Evolutionary conservation across 1,140 invertebrate species (phyloP).

Genomic region (Heliconius melpomene): DNA sequence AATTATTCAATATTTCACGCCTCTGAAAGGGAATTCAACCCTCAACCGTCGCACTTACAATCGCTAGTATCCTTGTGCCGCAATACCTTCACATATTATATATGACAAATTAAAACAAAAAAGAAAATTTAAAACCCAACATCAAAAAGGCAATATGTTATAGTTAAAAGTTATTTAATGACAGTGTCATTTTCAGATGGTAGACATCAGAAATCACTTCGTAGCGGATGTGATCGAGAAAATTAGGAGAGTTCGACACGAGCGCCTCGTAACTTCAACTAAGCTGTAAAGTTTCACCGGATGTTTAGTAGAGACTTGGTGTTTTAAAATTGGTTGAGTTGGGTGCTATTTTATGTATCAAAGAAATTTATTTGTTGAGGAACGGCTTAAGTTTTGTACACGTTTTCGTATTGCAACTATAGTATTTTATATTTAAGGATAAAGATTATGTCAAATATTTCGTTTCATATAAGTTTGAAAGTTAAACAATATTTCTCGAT

Average conservation of each 20-base stretch:
- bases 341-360: conserved; percentile 4
- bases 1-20: too few relatives aligned
- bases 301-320: conserved; percentile 24
- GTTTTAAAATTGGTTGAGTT: background rate
- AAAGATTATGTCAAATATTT: too few relatives aligned
- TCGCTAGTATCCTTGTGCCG: too few relatives aligned
- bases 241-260: conserved; percentile 44
- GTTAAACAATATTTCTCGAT: too few relatives aligned
- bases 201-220: conserved; percentile 43
- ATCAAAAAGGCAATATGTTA: background rate
- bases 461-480: too few relatives aligned
- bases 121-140: background rate
- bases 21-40: too few relatives aligned
- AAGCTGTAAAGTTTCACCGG: conserved; percentile 16
- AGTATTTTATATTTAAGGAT: too few relatives aligned
- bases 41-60: too few relatives aligned
- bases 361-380: background rate
- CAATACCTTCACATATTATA: background rate
- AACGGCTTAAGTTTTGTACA: too few relatives aligned
- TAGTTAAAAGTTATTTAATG: conserved; percentile 19
- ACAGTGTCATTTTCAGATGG: conserved; percentile 23
- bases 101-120: background rate
- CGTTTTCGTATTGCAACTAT: too few relatives aligned
- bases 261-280: conserved; percentile 34
- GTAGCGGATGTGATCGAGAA: conserved; percentile 40